Percentiles rank a stretch among this genome's conserved stretches.
Evolutionary conservation across 1,140 invertebrate species (phyloP).

Genomic region (Conopomorpha cramerella): DNA sequence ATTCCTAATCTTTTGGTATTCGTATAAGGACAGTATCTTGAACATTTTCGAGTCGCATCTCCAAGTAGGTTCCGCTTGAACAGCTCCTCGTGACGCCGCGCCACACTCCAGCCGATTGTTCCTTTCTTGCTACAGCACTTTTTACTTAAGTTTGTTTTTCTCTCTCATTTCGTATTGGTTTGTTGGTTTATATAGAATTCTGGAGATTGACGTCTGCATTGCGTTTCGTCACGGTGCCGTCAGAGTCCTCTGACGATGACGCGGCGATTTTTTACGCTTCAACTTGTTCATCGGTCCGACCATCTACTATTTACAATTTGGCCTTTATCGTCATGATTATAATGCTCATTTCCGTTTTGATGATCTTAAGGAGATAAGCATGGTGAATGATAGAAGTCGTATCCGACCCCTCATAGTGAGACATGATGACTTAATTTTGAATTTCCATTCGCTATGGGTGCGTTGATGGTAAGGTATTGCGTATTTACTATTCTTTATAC

Average conservation of each 20-base stretch:
- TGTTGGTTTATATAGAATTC: slow-evolving; percentile 48
- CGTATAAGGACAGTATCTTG: no score
- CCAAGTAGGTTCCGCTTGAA: no score
- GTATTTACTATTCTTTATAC: no score
- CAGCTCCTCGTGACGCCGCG: slow-evolving; percentile 24
- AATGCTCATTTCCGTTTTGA: no score
- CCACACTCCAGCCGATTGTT: slow-evolving; percentile 9
- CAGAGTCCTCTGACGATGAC: slow-evolving; percentile 34
- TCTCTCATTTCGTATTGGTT: slow-evolving; percentile 25
- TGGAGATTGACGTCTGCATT: slow-evolving; percentile 49
- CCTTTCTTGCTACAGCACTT: slow-evolving; percentile 11
- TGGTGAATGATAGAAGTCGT: slow-evolving; percentile 12
- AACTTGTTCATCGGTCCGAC: no score
- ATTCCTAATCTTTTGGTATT: no score
- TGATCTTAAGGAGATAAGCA: background rate
- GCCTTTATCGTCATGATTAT: no score
- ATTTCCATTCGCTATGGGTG: slow-evolving; percentile 27
- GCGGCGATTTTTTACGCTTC: slow-evolving; percentile 36
- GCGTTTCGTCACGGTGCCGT: slow-evolving; percentile 42
- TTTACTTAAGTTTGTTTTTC: no score
- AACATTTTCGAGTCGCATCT: no score
- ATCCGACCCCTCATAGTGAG: slow-evolving; percentile 28
- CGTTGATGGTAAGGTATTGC: no score
- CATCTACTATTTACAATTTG: no score
- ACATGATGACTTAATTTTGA: slow-evolving; percentile 43